Evolutionary conservation across 1,140 invertebrate species (phyloP).

Genomic region (Tetraneura akinire): DNA sequence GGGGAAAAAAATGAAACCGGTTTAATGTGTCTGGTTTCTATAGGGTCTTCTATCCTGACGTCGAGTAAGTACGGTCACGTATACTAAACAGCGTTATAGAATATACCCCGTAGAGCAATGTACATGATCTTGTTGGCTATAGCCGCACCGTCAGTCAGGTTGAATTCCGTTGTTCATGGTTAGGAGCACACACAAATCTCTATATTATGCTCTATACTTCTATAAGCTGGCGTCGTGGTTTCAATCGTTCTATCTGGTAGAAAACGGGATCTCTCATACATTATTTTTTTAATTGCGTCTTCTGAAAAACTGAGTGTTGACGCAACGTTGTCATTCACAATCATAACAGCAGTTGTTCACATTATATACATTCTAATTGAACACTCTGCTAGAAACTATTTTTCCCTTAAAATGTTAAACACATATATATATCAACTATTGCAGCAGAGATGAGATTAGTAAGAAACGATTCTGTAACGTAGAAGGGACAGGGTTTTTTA

Average conservation of each 20-base stretch:
- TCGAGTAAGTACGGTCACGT: slow-evolving; percentile 16
- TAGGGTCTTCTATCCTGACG: slow-evolving; percentile 11
- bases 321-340: background rate
- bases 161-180: slow-evolving; percentile 38
- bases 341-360: background rate
- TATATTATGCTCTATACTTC: background rate
- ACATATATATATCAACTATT: too few species aligned
- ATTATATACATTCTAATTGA: slow-evolving; percentile 2
- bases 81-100: background rate
- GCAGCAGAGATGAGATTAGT: too few species aligned
- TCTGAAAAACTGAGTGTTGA: too few species aligned
- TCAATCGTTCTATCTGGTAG: background rate
- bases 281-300: too few species aligned
- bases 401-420: too few species aligned
- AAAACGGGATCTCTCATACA: background rate
- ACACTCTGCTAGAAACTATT: too few species aligned
- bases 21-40: slow-evolving; percentile 31
- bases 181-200: background rate
- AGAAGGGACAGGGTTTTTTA: background rate
- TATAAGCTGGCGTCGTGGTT: background rate
- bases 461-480: too few species aligned
- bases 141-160: slow-evolving; percentile 10
- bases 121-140: background rate
- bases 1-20: slow-evolving; percentile 45
- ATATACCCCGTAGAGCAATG: slow-evolving; percentile 26